Percentiles rank a stretch among this genome's conserved stretches.
Evolutionary conservation across 92 coral and sea anemone species (phyloP).

Genomic region (Umimayanthus chanpuru): DNA sequence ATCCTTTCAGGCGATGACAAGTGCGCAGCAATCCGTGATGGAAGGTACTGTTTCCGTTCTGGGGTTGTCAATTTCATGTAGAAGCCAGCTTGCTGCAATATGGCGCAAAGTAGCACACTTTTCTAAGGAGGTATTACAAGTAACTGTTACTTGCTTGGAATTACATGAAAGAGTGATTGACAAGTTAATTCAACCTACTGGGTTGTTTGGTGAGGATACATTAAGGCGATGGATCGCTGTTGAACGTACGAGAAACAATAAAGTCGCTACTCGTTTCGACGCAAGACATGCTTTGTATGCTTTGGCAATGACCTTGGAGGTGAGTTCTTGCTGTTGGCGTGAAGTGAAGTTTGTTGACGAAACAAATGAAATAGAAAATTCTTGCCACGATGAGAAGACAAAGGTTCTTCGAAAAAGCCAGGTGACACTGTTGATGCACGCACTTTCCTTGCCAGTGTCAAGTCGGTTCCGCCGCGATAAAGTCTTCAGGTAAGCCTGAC

Average conservation of each 20-base stretch:
- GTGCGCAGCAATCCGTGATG: conserved; percentile 8
- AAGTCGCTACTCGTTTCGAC: too few species aligned
- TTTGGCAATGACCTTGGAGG: neutral
- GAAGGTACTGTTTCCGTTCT: neutral
- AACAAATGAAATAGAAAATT: neutral
- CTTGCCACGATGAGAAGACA: neutral
- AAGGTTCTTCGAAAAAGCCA: neutral
- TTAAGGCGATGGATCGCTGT: neutral
- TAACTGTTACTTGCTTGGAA: neutral
- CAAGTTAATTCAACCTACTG: neutral
- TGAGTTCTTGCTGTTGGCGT: neutral
- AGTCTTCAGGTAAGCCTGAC: neutral
- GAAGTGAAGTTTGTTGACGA: too few species aligned
- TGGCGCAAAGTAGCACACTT: conserved; percentile 11
- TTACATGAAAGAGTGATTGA: neutral
- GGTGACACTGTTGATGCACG: neutral
- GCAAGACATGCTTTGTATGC: neutral
- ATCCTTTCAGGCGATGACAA: neutral
- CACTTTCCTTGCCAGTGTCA: neutral
- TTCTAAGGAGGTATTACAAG: neutral
- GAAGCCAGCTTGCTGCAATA: neutral
- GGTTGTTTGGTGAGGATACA: conserved; percentile 15
- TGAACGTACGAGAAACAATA: too few species aligned
- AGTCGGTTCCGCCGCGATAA: neutral
- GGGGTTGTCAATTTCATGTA: neutral